A percentile compares a stretch with the other conserved stretches of the same genome.
phyloP scores from a whole-genome alignment of 2,888 invertebrate species.

The Standfussiana lucernea region DNA sequence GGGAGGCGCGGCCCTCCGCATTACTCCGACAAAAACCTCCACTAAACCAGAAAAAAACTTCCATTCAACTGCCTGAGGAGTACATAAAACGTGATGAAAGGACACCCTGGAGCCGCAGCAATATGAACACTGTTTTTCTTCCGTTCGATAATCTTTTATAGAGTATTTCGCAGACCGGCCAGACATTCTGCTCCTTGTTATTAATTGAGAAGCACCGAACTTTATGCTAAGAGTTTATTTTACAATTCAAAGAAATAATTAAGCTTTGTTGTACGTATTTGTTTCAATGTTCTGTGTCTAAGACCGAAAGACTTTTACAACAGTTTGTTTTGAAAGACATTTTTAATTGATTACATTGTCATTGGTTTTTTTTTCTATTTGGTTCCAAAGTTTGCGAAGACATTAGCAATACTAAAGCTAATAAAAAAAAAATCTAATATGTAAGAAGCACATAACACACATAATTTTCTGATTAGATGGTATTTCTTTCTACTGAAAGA shows the following conservation, averaged over 20 bases:
- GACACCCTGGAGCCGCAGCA: slow-evolving; percentile 72
- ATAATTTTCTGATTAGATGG: not conserved
- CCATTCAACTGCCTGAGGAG: slow-evolving; percentile 77
- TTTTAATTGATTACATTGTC: slow-evolving; percentile 13
- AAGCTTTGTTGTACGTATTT: slow-evolving; percentile 15
- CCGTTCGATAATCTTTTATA: slow-evolving; percentile 67
- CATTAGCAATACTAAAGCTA: not conserved
- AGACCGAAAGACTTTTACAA: not conserved
- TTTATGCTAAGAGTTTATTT: slow-evolving; percentile 46
- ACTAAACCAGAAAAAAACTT: slow-evolving; percentile 80
- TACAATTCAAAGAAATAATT: slow-evolving; percentile 28
- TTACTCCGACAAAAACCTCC: slow-evolving; percentile 74
- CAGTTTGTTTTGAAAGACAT: not conserved
- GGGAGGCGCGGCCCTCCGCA: slow-evolving; percentile 65
- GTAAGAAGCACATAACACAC: not conserved
- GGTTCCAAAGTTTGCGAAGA: not conserved
- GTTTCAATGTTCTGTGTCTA: slow-evolving; percentile 4
- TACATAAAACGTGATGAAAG: slow-evolving; percentile 80
- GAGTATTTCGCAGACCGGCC: slow-evolving; percentile 43
- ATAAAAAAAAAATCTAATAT: not conserved
- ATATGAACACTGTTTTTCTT: slow-evolving; percentile 74
- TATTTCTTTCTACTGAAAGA: not conserved
- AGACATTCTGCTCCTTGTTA: slow-evolving; percentile 40
- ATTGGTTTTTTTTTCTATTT: too few species aligned
- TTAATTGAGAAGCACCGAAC: slow-evolving; percentile 51